Percentiles rank a stretch among this genome's conserved stretches.
phyloP scores from a whole-genome alignment of 2,797 vertebrate genomes.

The Varecia variegata region DNA sequence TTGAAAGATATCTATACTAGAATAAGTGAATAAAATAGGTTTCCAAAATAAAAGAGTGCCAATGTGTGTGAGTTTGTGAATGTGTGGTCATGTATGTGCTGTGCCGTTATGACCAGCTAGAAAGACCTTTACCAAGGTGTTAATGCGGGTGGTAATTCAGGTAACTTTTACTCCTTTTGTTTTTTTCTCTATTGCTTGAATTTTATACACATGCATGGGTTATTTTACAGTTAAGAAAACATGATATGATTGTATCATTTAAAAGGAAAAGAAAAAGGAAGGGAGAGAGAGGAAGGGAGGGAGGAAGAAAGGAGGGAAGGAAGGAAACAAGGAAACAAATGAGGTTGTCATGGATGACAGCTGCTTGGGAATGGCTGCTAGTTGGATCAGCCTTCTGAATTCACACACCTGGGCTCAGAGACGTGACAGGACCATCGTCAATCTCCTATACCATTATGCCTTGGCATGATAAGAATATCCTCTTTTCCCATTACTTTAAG shows the following conservation, averaged over 20 bases:
- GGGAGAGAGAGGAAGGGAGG: neutral
- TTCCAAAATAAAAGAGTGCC: neutral
- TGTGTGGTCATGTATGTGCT: neutral
- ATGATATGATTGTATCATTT: neutral
- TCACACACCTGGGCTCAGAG: neutral
- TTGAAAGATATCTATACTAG: neutral
- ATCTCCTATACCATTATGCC: neutral
- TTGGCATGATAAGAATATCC: neutral
- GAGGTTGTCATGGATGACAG: neutral
- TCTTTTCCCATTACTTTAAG: slow-evolving; percentile 36
- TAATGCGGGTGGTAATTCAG: neutral
- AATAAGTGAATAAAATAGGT: neutral
- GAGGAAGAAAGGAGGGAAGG: neutral
- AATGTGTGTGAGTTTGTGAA: neutral
- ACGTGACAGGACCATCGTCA: neutral
- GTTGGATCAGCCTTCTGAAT: neutral
- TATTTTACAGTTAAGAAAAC: neutral
- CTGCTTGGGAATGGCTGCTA: neutral
- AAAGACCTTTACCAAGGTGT: neutral
- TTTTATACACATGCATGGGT: neutral
- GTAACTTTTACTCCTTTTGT: neutral
- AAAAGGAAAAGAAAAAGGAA: neutral
- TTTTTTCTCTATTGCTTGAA: neutral
- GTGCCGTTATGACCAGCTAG: neutral
- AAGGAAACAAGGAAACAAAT: too few species aligned